Evolutionary conservation across 2,113 vertebrate genomes (phyloP).

Genomic region (Okapia johnstoni): DNA sequence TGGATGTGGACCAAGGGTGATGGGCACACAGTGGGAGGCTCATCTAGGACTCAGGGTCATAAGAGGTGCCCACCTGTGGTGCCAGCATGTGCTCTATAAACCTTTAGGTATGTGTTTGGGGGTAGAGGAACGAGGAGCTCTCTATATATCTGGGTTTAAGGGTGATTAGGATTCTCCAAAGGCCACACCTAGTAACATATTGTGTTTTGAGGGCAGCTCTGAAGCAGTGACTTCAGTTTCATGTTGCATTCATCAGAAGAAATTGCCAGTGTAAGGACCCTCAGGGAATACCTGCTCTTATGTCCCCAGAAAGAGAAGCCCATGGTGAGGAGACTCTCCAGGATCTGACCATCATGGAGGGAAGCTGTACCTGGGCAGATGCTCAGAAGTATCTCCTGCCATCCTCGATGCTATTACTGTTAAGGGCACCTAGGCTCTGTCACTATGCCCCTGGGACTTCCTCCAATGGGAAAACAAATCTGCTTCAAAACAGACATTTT

Average conservation of each 20-base stretch:
- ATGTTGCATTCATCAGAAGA: neutral
- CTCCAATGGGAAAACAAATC: neutral
- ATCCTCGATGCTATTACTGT: accelerated
- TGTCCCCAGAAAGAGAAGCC: neutral
- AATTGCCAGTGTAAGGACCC: neutral
- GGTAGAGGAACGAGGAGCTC: neutral
- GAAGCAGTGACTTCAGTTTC: neutral
- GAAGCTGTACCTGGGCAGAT: neutral
- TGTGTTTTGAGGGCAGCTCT: neutral
- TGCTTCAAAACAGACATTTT: neutral
- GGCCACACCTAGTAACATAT: neutral
- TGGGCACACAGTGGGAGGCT: neutral
- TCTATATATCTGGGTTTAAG: neutral
- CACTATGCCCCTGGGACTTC: neutral
- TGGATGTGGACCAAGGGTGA: too few relatives aligned
- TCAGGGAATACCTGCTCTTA: neutral
- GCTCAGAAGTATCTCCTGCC: neutral
- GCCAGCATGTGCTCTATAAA: neutral
- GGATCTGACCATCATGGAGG: neutral
- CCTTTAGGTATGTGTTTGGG: neutral
- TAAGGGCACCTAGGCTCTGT: neutral
- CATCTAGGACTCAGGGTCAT: neutral
- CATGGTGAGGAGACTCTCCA: neutral
- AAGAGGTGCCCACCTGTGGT: neutral
- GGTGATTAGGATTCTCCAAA: neutral